These are phyloP conservation scores for Caenorhabditis imperialis DNA, from an alignment of 2,888 invertebrate genomes.

Conservation along the genomic window DNA sequence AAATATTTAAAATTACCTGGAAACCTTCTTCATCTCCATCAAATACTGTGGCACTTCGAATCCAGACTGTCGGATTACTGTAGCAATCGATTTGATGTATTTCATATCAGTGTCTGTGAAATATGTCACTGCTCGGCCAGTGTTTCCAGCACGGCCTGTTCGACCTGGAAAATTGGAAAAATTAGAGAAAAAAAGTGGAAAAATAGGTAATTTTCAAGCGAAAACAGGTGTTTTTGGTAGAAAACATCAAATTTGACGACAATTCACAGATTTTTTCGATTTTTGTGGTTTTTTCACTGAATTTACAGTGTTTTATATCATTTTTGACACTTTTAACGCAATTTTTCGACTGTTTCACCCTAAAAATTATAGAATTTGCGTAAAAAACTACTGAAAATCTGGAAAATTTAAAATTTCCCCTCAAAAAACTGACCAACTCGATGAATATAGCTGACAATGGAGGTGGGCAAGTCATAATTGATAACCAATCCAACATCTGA, in stretches of 20 bases:
- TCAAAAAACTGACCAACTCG: slow-evolving; percentile 82
- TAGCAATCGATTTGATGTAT: slow-evolving; percentile 88
- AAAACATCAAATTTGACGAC: background rate
- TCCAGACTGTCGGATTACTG: slow-evolving; percentile 91
- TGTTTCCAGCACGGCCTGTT: slow-evolving; percentile 92
- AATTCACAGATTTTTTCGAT: background rate
- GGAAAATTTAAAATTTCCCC: background rate
- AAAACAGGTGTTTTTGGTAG: no score
- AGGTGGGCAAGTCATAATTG: slow-evolving; percentile 96
- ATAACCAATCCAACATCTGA: slow-evolving; percentile 95
- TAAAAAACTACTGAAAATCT: background rate
- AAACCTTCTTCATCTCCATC: slow-evolving; percentile 81
- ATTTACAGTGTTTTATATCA: background rate
- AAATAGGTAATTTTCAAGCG: no score
- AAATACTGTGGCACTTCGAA: slow-evolving; percentile 93
- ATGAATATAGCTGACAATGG: slow-evolving; percentile 91
- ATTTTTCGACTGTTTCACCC: no score
- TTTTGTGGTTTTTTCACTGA: no score
- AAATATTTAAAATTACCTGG: slow-evolving; percentile 71
- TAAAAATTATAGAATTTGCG: background rate
- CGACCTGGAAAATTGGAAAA: slow-evolving; percentile 83
- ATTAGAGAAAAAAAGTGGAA: no score
- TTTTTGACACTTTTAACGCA: no score
- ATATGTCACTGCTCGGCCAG: slow-evolving; percentile 91
- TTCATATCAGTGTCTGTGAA: slow-evolving; percentile 91